Percentiles rank a stretch among this genome's conserved stretches.
These are phyloP conservation scores for Pteruthius melanotis DNA, from an alignment of 2,113 vertebrate genomes.

Conservation along the genomic window DNA sequence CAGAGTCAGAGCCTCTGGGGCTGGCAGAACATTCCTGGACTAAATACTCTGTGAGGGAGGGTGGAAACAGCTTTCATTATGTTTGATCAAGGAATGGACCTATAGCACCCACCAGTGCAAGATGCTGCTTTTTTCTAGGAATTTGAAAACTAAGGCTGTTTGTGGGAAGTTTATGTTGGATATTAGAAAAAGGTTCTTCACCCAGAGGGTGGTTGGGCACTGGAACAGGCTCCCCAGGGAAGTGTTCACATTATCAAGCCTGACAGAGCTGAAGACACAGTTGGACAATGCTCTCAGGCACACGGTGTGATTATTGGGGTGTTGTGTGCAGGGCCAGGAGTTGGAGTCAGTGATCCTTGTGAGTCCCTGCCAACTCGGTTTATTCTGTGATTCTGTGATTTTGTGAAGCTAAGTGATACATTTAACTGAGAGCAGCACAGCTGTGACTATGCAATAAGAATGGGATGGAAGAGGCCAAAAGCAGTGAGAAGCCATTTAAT, in stretches of 20 bases:
- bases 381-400: not conserved
- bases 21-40: not conserved
- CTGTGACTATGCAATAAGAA: not conserved
- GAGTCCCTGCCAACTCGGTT: not conserved
- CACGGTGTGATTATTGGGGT: not conserved
- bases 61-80: not conserved
- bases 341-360: accelerated
- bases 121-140: not conserved
- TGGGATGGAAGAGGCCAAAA: not conserved
- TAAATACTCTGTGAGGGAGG: not conserved
- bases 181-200: not conserved
- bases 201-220: no score
- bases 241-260: not conserved
- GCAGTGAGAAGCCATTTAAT: not conserved
- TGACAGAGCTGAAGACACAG: not conserved
- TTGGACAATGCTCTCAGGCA: not conserved
- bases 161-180: not conserved
- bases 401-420: not conserved
- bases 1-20: not conserved
- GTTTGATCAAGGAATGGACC: not conserved
- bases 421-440: not conserved
- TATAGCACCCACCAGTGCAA: not conserved
- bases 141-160: not conserved
- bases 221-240: no score
- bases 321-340: not conserved